Base-by-base conservation (phyloP, 2,888 invertebrate genomes). In the Epirrhoe tristata region DNA sequence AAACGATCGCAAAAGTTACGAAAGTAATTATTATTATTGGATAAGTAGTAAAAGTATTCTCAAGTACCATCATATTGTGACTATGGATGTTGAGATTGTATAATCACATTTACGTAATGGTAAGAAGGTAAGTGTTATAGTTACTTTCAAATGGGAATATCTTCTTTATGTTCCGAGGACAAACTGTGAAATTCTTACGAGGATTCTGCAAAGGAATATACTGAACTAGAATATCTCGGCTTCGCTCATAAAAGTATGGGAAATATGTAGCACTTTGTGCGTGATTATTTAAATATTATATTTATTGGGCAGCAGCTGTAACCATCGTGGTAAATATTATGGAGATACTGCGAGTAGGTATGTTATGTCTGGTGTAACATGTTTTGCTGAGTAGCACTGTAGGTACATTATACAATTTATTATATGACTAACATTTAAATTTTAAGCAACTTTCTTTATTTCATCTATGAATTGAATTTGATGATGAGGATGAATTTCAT, bases 371-470 rank as follows among this genome's bases (percentile, higher is more conserved):
- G 8, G 5, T 12, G 39, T 43, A 43, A 10, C 12, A 12, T 4
- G 39, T 32, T 60, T 60, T 7, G 34, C 34, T 24, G 36, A 61
- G 48, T 55, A 12, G 24, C 48, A 54, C 39, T 46, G 32, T 32
- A 43, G 43, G 32, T 39, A 57, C 51, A 17, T 36, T 43, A 24
- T 34, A 32, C 34, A 48, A 34, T 64, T 58, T 54, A 55, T 8
- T 36, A 55, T 17, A 67, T 60, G 56, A 64, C 56, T 17, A 57
- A 32, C 57, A 43, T 60, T 51, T 53, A 6, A 50, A 7, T 17
- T 17, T 52, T 64, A 64, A 48, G 46, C 8, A 2, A 68, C 68
- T 68, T 68, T 65, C 67, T 16, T 39, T 34, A 50, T 67, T 53
- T 34, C 39, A 50, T 56, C 16, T 32, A 39, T 57, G 39, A 64